Base-by-base conservation (phyloP, 1,140 invertebrate genomes). In the Kradibia gibbosae region DNA sequence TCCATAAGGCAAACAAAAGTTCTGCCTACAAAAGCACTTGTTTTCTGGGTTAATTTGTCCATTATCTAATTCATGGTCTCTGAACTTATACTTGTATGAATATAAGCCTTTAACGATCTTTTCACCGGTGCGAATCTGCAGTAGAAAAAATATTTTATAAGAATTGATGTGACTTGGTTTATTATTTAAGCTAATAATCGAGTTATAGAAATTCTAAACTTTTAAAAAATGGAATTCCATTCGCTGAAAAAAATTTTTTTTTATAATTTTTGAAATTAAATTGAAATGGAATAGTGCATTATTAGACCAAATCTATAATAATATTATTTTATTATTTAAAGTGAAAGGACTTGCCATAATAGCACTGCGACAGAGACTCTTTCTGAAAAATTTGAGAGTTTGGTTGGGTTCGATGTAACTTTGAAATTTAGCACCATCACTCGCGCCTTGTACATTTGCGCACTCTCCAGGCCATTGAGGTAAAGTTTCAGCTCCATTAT, bases 381-480 rank as follows among this genome's bases (percentile, higher is more conserved):
- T 97, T 78, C 96, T 93, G 89, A 94, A 97, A 88, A 97, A 96
- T 57, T 94, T 87, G 0, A 97, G 86, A 0, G 93, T 93, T 2
- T 96, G 94, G 76, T 96, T 94, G 20, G 91, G 92, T 39, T 92
- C 83, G 1, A 97, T 92, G 31, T 93, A 93, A 78, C 95, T 94
- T 22, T 92, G 93, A 87, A 97, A 97, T 88, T 97, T 97, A 10
- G 95, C 94, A n/a, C 96, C 96, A 88, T 98, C 97, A 5, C 95
- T 97, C 0, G 95, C 93, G n/a, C 93, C 93, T 73, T 94, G 92
- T 22, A 98, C 94, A 82, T 95, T 94, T 45, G 94, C 95, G 87
- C 96, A 97, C 39, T 92, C 91, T 53, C 93, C 94, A 0, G 93
- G 87, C 96, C 96, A 97, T 84, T 96, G 96, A 0, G 95, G 94